These are phyloP conservation scores for Tragelaphus imberbis DNA, from an alignment of 2,113 vertebrate genomes.

Conservation along the genomic window DNA sequence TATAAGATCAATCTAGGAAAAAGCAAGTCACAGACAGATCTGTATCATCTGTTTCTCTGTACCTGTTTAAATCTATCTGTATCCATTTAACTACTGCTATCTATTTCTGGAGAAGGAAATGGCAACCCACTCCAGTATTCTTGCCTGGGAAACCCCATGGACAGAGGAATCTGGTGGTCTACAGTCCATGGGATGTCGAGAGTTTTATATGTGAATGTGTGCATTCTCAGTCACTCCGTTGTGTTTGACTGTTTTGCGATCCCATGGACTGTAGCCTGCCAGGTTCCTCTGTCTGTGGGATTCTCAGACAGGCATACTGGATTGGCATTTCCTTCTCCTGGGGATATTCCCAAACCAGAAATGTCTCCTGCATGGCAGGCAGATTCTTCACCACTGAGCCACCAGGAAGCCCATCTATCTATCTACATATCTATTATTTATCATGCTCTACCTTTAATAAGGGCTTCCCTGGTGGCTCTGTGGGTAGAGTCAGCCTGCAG, in stretches of 20 bases:
- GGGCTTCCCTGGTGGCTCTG: neutral
- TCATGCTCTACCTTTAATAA: neutral
- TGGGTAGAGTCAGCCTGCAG: neutral
- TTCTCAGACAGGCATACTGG: neutral
- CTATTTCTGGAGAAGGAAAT: neutral
- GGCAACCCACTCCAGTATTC: neutral
- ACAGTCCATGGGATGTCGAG: neutral
- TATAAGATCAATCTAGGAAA: neutral
- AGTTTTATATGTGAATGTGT: neutral
- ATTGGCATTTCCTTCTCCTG: neutral
- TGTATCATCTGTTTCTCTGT: neutral
- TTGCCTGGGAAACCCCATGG: neutral
- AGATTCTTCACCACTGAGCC: neutral
- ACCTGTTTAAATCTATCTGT: neutral
- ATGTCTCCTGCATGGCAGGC: neutral
- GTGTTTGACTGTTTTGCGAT: neutral
- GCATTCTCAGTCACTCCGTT: neutral
- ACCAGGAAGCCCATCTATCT: neutral
- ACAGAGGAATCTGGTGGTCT: neutral
- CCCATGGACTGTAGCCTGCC: neutral
- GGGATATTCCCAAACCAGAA: neutral
- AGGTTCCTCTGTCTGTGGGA: neutral
- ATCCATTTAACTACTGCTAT: neutral
- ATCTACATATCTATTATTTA: neutral
- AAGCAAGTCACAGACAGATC: neutral